These are phyloP conservation scores for Drosophila paracracens DNA, from an alignment of 2,888 invertebrate species.

Conservation along the genomic window DNA sequence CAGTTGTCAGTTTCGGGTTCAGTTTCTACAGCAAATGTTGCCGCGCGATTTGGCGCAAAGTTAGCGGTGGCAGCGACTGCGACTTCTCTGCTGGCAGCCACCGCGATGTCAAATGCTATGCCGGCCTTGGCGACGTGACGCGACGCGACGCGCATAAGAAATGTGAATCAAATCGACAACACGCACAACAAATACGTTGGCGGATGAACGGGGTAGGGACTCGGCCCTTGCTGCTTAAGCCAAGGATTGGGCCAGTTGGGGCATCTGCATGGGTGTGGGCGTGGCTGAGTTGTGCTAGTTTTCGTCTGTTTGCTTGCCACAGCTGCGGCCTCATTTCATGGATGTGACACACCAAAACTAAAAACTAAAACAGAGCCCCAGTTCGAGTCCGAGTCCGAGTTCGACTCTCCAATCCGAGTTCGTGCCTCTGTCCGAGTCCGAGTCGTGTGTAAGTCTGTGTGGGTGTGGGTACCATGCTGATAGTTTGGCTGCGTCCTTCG, in stretches of 20 bases:
- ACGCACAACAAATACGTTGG: constrained; percentile 65
- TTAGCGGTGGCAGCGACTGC: background rate
- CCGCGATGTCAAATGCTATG: constrained; percentile 44
- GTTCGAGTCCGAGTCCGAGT: constrained; percentile 3
- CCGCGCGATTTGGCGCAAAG: constrained; percentile 60
- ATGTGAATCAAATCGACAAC: constrained; percentile 70
- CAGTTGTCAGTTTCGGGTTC: constrained; percentile 14
- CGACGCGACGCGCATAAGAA: constrained; percentile 66
- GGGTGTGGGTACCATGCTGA: constrained; percentile 18
- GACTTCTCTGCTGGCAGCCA: constrained; percentile 18
- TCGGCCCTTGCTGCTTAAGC: background rate
- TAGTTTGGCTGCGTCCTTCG: constrained; percentile 21
- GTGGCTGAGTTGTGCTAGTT: constrained; percentile 69
- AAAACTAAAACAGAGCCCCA: constrained; percentile 12
- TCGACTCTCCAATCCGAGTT: constrained; percentile 11
- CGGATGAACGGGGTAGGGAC: constrained; percentile 17
- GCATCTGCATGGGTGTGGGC: constrained; percentile 21
- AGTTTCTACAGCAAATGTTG: constrained; percentile 48
- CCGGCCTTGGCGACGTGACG: constrained; percentile 63
- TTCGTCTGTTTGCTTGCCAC: constrained; percentile 49
- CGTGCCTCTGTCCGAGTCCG: constrained; percentile 4
- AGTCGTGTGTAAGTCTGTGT: constrained; percentile 3
- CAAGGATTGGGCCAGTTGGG: constrained; percentile 26
- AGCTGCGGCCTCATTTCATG: constrained; percentile 64
- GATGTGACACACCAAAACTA: constrained; percentile 33